Evolutionary conservation across 2,888 invertebrate species (phyloP), one percentile per base, ranked within the genome.

Genomic region (Onchidella celtica): DNA sequence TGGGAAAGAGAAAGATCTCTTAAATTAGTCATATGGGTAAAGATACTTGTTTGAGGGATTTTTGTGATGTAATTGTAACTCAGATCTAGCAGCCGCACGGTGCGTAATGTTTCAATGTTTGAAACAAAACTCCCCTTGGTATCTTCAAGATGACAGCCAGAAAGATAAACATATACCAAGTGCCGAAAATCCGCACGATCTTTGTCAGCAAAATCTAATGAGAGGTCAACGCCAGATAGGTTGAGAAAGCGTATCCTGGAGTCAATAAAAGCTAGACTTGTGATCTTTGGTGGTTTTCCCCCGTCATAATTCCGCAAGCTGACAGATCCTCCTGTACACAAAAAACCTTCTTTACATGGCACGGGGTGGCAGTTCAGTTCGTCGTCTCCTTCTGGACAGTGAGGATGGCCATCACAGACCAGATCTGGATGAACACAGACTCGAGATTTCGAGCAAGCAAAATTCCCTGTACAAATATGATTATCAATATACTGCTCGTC

Each of bases 321-420:
- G 21, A 77, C 68, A n/a, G 77, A 57, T 21, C 68, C 68, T 14
- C 34, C 68, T 0, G 68, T 24, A 32, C 77, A 77, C 1, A 68
- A 34, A 27, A 77, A 68, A 0, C 77, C 77, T 27, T 47, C 36
- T 17, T 36, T 4, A 21, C 77, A 77, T 27, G n/a, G n/a, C 0
- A 77, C 36, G n/a, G n/a, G n/a, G 59, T 77, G 2, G 27, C 77
- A 77, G 57, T 57, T 68, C 0, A 36, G 1, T 57, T 77, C 77
- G 34, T 77, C 77, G 27, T 77, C 77, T 11, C 68, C 77, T 3
- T 55, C 17, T 17, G 68, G 77, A 65, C n/a, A n/a, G n/a, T n/a
- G n/a, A n/a, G n/a, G n/a, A n/a, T n/a, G n/a, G n/a, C n/a, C n/a
- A n/a, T n/a, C n/a, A n/a, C n/a, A n/a, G n/a, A n/a, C n/a, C n/a